Conservation (phyloP, 2,888 invertebrate species). For the Xestia xanthographa region DNA sequence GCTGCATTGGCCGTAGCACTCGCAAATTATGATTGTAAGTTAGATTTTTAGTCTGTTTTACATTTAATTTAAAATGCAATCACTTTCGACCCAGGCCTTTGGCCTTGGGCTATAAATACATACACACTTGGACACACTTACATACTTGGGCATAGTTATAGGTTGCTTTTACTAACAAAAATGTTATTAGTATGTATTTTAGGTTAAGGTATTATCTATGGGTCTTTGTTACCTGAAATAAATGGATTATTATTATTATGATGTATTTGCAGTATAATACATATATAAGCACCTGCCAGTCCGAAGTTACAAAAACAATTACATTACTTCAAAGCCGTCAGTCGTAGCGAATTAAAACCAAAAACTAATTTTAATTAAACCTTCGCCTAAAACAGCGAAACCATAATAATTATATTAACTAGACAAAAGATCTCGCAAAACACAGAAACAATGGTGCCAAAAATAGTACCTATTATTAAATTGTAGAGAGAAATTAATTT, state of each 20-base stretch:
- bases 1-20: not conserved
- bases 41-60: not conserved
- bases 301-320: not conserved
- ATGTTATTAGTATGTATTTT: too few relatives aligned
- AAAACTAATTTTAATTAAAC: conserved; percentile 7
- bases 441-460: conserved; percentile 29
- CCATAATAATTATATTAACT: conserved; percentile 2
- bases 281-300: not conserved
- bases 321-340: not conserved
- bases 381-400: conserved; percentile 6
- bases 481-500: conserved; percentile 32
- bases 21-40: not conserved
- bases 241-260: too few relatives aligned
- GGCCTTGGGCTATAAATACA: not conserved
- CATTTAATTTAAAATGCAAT: not conserved
- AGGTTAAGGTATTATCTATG: too few relatives aligned
- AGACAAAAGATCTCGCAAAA: conserved; percentile 31
- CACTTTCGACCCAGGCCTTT: not conserved
- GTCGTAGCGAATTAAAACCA: not conserved
- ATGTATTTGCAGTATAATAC: not conserved
- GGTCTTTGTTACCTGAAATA: too few relatives aligned
- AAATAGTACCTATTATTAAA: conserved; percentile 20
- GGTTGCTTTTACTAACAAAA: too few relatives aligned
- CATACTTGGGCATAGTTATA: too few relatives aligned
- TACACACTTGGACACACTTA: too few relatives aligned